Conservation (phyloP, 2,113 vertebrate species). For the Setophaga coronata region DNA sequence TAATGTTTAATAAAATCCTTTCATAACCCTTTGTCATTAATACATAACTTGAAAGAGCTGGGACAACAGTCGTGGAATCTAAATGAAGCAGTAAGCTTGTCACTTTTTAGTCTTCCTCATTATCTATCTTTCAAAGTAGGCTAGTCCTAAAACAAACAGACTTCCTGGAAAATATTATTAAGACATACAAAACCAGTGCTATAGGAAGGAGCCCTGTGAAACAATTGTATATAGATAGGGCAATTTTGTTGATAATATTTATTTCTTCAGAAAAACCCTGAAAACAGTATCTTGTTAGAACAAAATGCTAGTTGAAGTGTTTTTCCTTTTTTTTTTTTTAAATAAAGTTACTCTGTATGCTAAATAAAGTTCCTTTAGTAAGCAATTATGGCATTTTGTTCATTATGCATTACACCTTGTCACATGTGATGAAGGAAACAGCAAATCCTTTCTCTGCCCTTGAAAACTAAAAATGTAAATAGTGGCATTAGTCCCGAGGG, state of each 20-base stretch:
- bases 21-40: slow-evolving; percentile 73
- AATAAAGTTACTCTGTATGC: slow-evolving; percentile 53
- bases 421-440: slow-evolving; percentile 61
- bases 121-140: slow-evolving; percentile 70
- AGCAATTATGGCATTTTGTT: slow-evolving; percentile 74
- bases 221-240: slow-evolving; percentile 16
- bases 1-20: slow-evolving; percentile 79
- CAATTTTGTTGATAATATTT: background rate
- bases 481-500: slow-evolving; percentile 13
- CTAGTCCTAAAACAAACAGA: slow-evolving; percentile 69
- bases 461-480: slow-evolving; percentile 71
- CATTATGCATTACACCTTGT: slow-evolving; percentile 71
- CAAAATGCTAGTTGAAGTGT: slow-evolving; percentile 33
- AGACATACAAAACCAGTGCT: slow-evolving; percentile 27
- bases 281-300: slow-evolving; percentile 53
- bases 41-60: slow-evolving; percentile 64
- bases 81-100: slow-evolving; percentile 72
- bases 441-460: slow-evolving; percentile 40
- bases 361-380: slow-evolving; percentile 73
- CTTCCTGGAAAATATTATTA: slow-evolving; percentile 70
- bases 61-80: slow-evolving; percentile 67
- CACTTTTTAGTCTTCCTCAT: slow-evolving; percentile 68
- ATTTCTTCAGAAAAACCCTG: slow-evolving; percentile 26
- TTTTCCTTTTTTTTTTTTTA: background rate
- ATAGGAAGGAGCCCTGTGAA: slow-evolving; percentile 35